phyloP scores from a whole-genome alignment of 2,888 invertebrate species.

The Apamea epomidion region DNA sequence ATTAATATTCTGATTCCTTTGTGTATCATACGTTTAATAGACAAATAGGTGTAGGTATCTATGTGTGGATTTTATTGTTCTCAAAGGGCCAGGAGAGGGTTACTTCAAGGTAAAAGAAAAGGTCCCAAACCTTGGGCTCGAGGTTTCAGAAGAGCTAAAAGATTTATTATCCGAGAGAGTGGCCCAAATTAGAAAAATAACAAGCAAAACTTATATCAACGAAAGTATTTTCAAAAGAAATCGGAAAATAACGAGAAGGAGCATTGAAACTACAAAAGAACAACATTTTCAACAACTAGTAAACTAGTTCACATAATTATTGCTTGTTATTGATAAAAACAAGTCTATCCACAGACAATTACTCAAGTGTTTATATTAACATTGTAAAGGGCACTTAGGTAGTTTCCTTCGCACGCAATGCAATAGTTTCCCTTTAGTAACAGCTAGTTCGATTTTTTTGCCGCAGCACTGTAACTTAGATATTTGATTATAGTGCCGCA shows the following conservation, averaged over 20 bases:
- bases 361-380: conserved; percentile 59
- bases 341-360: conserved; percentile 44
- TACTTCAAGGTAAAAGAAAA: conserved; percentile 12
- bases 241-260: neutral
- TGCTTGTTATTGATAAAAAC: conserved; percentile 49
- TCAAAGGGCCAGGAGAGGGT: neutral
- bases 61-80: neutral
- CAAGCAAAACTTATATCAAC: neutral
- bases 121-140: neutral
- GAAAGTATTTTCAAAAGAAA: neutral
- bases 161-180: neutral
- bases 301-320: conserved; percentile 43
- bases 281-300: conserved; percentile 4
- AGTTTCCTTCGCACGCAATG: conserved; percentile 64
- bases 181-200: neutral
- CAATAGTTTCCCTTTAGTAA: conserved; percentile 68
- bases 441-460: conserved; percentile 60
- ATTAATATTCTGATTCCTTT: conserved; percentile 50
- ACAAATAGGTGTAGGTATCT: neutral
- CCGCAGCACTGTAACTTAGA: conserved; percentile 27
- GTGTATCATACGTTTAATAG: conserved; percentile 30
- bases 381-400: conserved; percentile 57
- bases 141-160: conserved; percentile 1
- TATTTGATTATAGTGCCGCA: conserved; percentile 25
- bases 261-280: conserved; percentile 3